phyloP scores from a whole-genome alignment of 2,797 vertebrate species.

The Arvicola amphibius region DNA sequence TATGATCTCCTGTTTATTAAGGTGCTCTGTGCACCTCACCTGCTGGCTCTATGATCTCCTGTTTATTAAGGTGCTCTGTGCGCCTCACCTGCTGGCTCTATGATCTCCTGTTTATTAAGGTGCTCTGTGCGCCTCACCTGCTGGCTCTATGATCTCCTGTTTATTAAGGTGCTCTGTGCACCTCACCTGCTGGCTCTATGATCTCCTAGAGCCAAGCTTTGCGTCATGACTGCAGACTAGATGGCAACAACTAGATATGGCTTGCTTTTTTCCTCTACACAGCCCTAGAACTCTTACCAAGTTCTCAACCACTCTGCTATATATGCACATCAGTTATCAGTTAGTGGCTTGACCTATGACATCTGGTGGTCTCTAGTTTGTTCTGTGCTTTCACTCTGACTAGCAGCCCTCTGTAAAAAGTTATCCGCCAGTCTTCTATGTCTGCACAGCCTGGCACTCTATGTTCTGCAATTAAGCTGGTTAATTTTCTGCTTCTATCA shows the following conservation, averaged over 20 bases:
- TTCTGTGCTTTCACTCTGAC: neutral
- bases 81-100: neutral
- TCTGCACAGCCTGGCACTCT: neutral
- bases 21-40: no score
- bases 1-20: neutral
- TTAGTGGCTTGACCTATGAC: no score
- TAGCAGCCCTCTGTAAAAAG: accelerated
- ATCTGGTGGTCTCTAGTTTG: neutral
- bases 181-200: neutral
- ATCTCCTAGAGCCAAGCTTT: neutral
- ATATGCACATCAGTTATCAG: no score
- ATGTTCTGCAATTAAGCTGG: neutral
- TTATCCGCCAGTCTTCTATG: neutral
- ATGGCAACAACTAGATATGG: accelerated
- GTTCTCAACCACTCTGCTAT: neutral
- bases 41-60: neutral
- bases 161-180: no score
- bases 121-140: neutral
- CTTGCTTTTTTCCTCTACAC: neutral
- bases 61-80: accelerated
- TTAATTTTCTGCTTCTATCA: neutral
- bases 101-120: neutral
- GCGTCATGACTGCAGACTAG: accelerated
- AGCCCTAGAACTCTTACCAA: neutral
- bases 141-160: neutral